Conservation (phyloP, 2,797 vertebrate species). For the Malurus leucopterus region DNA sequence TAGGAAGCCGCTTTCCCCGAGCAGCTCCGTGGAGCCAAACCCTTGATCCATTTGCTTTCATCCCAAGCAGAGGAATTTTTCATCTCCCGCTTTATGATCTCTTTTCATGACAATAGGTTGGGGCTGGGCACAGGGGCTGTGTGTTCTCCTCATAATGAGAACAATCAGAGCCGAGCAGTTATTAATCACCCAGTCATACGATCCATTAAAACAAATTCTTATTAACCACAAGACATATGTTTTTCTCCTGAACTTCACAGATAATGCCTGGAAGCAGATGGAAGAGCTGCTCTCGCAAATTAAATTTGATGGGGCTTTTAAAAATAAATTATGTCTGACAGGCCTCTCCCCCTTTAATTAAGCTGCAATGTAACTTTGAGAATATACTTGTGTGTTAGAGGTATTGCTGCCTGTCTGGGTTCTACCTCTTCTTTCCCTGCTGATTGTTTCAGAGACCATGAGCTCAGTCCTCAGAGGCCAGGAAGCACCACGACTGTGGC, state of each 20-base stretch:
- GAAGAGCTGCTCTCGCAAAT: constrained; percentile 60
- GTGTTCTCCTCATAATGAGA: constrained; percentile 48
- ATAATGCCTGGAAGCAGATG: constrained; percentile 68
- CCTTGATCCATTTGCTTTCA: constrained; percentile 60
- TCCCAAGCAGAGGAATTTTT: constrained; percentile 63
- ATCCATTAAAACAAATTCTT: constrained; percentile 62
- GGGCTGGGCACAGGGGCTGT: constrained; percentile 1
- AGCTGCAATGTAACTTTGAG: constrained; percentile 5
- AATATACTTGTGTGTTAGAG: neutral
- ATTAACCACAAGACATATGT: constrained; percentile 64
- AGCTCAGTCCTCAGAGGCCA: neutral
- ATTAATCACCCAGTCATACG: constrained; percentile 67
- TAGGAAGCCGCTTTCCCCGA: neutral
- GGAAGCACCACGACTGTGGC: accelerated
- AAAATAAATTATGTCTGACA: constrained; percentile 58
- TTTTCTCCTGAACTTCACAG: constrained; percentile 68
- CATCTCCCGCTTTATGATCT: constrained; percentile 54
- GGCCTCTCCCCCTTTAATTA: constrained; percentile 39
- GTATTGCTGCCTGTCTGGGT: neutral
- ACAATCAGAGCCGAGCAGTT: constrained; percentile 52
- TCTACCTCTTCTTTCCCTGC: neutral
- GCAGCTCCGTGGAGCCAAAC: constrained; percentile 16
- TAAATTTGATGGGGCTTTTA: constrained; percentile 63
- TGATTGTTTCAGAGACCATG: neutral
- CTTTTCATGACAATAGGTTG: neutral